Evolutionary conservation across 2,797 vertebrate genomes (phyloP).

Genomic region (Serranus cabrilla): DNA sequence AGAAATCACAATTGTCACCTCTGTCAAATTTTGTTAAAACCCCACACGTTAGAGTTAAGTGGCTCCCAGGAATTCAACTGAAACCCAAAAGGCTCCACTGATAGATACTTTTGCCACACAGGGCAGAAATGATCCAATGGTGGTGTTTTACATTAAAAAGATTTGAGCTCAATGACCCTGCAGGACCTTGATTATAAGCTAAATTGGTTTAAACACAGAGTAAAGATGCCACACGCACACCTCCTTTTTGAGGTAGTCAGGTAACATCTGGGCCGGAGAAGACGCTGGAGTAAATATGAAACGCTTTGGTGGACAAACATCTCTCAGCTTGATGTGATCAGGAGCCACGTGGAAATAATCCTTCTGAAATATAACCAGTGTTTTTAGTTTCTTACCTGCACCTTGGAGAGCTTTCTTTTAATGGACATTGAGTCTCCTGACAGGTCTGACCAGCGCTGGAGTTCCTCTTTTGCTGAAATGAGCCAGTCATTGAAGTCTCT

Average conservation of each 20-base stretch:
- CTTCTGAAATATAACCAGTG: neutral
- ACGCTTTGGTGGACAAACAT: neutral
- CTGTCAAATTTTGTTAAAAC: neutral
- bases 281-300: neutral
- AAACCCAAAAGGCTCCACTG: no score
- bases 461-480: slow-evolving; percentile 95
- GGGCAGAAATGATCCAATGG: neutral
- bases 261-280: neutral
- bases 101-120: no score
- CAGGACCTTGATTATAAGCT: neutral
- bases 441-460: slow-evolving; percentile 96
- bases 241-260: neutral
- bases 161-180: neutral
- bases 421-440: slow-evolving; percentile 91
- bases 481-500: slow-evolving; percentile 98
- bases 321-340: neutral
- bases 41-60: neutral
- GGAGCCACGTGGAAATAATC: neutral
- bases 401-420: slow-evolving; percentile 92
- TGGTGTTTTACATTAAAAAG: no score
- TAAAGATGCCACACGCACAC: neutral
- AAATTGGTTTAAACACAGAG: neutral
- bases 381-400: slow-evolving; percentile 86
- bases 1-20: neutral
- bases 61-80: neutral